Evolutionary conservation across 2,888 invertebrate species (phyloP).

Genomic region (Monopis laevigella): DNA sequence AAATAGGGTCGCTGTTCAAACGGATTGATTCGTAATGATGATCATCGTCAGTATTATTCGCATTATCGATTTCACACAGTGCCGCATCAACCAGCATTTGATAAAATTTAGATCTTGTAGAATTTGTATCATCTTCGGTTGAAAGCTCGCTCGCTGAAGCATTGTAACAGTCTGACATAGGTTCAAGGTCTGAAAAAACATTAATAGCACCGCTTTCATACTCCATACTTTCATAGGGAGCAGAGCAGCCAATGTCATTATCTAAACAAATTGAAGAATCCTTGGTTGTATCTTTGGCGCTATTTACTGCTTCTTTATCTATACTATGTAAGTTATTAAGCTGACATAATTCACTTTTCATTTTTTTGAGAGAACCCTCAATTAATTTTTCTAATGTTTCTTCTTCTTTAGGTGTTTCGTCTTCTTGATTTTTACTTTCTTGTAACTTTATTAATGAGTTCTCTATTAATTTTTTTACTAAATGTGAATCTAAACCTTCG

Average conservation of each 20-base stretch:
- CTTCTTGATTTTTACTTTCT: conserved; percentile 50
- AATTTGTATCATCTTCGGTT: conserved; percentile 71
- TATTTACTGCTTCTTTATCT: conserved; percentile 26
- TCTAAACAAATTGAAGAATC: conserved; percentile 35
- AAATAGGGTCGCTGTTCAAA: conserved; percentile 76
- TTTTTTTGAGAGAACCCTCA: conserved; percentile 51
- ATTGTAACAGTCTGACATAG: conserved; percentile 77
- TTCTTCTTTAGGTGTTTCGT: conserved; percentile 50
- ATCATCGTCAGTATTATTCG: conserved; percentile 69
- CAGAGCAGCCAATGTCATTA: conserved; percentile 69
- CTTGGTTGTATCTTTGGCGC: conserved; percentile 25
- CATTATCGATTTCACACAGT: conserved; percentile 72
- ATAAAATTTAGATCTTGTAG: conserved; percentile 76
- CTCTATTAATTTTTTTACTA: conserved; percentile 72
- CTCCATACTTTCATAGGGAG: conserved; percentile 80
- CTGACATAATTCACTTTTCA: conserved; percentile 39
- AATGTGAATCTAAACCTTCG: conserved; percentile 69
- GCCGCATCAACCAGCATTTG: conserved; percentile 77
- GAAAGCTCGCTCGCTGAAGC: conserved; percentile 73
- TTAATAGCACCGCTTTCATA: conserved; percentile 69
- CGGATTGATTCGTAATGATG: conserved; percentile 80
- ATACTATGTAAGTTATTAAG: conserved; percentile 25
- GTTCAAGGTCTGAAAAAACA: conserved; percentile 61
- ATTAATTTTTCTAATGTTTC: conserved; percentile 55
- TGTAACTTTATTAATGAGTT: conserved; percentile 72